phyloP scores from a whole-genome alignment of 2,888 invertebrate species.

The Heliothis peltigera region DNA sequence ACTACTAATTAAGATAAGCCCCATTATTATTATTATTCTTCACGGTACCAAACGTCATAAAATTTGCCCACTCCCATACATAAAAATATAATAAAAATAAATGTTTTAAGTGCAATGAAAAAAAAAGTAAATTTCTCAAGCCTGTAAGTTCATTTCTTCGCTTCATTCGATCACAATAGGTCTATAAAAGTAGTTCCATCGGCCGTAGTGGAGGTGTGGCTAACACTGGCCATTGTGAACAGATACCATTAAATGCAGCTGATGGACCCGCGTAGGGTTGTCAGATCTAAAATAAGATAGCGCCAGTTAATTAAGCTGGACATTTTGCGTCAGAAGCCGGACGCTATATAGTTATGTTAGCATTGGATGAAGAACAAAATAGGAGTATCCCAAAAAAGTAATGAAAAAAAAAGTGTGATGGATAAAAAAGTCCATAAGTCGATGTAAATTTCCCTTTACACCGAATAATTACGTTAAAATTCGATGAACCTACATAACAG shows the following conservation, averaged over 20 bases:
- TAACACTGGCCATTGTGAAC: constrained; percentile 48
- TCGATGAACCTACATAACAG: constrained; percentile 11
- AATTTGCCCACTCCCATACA: too few relatives aligned
- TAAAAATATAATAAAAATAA: too few relatives aligned
- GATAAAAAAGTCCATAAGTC: background rate
- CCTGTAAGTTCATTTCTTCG: constrained; percentile 9
- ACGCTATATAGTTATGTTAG: constrained; percentile 8
- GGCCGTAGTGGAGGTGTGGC: constrained; percentile 39
- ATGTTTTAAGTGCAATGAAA: background rate
- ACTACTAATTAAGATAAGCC: too few relatives aligned
- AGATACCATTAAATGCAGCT: constrained; percentile 53
- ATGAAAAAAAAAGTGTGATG: background rate
- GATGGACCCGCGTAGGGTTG: constrained; percentile 40
- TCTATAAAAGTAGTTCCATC: constrained; percentile 48
- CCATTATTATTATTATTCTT: too few relatives aligned
- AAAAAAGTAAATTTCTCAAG: background rate
- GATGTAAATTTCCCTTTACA: background rate
- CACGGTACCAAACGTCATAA: too few relatives aligned
- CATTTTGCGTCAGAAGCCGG: constrained; percentile 17
- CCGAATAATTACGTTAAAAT: constrained; percentile 26
- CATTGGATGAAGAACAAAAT: constrained; percentile 9
- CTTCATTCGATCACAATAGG: constrained; percentile 42
- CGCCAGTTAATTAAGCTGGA: constrained; percentile 38
- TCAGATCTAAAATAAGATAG: constrained; percentile 46
- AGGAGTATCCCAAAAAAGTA: background rate